phyloP scores from a whole-genome alignment of 2,888 invertebrate species.

The Augochlorella aurata region DNA sequence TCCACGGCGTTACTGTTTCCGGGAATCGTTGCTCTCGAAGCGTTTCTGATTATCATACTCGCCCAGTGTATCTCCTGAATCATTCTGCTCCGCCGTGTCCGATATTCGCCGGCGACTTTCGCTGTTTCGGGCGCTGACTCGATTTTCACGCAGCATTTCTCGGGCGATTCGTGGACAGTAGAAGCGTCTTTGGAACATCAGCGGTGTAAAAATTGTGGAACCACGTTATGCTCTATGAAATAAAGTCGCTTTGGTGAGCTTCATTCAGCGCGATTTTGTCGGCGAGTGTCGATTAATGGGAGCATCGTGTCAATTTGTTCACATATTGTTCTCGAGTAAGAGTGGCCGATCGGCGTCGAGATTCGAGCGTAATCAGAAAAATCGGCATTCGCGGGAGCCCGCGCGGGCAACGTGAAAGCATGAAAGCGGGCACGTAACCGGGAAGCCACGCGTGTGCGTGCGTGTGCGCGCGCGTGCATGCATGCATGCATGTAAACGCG shows the following conservation, averaged over 20 bases:
- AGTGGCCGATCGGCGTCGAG: background rate
- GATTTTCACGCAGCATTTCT: too few species aligned
- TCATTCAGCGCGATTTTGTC: too few species aligned
- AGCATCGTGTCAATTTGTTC: background rate
- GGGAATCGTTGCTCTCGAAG: background rate
- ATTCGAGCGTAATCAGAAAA: background rate
- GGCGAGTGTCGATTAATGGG: background rate
- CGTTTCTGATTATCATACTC: background rate
- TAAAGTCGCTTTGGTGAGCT: too few species aligned
- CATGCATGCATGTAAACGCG: conserved; percentile 39
- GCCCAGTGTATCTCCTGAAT: background rate
- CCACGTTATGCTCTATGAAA: too few species aligned
- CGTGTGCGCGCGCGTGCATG: conserved; percentile 8
- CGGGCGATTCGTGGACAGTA: too few species aligned
- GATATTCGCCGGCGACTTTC: too few species aligned
- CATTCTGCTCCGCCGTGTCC: too few species aligned
- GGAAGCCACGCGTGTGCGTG: conserved; percentile 36
- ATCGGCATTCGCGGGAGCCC: background rate
- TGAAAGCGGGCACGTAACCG: conserved; percentile 29
- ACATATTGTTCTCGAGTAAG: background rate
- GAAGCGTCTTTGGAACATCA: too few species aligned
- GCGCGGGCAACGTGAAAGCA: conserved; percentile 10
- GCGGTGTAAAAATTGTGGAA: too few species aligned
- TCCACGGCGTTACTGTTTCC: background rate
- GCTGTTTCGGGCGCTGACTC: too few species aligned